These are phyloP conservation scores for Pitta sordida DNA, from an alignment of 2,113 vertebrate genomes.

Conservation along the genomic window DNA sequence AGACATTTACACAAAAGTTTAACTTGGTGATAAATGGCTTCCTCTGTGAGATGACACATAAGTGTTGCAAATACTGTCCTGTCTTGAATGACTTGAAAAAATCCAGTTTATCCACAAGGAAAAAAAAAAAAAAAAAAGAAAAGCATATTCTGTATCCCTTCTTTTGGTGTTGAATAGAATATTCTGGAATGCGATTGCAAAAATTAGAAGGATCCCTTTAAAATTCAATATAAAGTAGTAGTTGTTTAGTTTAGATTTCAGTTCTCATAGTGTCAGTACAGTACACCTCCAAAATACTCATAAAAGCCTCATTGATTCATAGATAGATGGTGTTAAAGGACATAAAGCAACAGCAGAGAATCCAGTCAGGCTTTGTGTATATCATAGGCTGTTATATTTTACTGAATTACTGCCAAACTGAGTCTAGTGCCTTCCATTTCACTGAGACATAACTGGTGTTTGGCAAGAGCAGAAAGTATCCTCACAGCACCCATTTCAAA, in stretches of 20 bases:
- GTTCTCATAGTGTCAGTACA: background rate
- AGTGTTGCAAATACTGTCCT: background rate
- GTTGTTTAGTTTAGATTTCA: background rate
- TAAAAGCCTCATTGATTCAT: background rate
- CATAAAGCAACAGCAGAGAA: background rate
- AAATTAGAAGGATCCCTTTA: background rate
- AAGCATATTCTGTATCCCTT: background rate
- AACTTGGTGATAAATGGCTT: background rate
- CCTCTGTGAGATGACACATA: background rate
- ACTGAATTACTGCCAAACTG: slow-evolving; percentile 38
- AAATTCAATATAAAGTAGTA: background rate
- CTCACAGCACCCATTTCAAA: slow-evolving; percentile 39
- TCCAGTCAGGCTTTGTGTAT: background rate
- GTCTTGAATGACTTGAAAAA: background rate
- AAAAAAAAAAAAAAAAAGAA: background rate
- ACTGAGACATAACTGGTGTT: slow-evolving; percentile 25
- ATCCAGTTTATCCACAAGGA: background rate
- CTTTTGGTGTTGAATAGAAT: background rate
- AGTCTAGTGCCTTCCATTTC: slow-evolving; percentile 29
- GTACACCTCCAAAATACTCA: background rate
- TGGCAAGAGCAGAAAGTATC: slow-evolving; percentile 34
- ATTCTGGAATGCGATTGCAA: background rate
- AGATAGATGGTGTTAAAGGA: background rate
- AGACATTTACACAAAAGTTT: background rate
- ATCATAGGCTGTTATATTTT: background rate